Percentiles rank a stretch among this genome's conserved stretches.
Conservation (phyloP, 2,113 vertebrate species). For the Hydropotes inermis region DNA sequence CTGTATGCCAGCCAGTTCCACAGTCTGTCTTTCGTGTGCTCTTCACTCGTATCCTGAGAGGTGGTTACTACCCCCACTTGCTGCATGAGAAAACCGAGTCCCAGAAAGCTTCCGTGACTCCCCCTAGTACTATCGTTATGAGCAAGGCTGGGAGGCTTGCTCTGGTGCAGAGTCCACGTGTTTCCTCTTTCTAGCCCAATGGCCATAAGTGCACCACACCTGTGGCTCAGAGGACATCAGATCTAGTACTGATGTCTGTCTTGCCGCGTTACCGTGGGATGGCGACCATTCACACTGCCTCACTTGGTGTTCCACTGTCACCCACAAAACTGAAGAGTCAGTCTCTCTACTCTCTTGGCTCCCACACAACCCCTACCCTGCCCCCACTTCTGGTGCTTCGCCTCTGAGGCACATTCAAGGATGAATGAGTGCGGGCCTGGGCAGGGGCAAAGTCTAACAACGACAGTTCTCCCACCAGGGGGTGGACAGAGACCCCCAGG, state of each 20-base stretch:
- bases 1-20: neutral
- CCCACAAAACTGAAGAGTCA: neutral
- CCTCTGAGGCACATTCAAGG: neutral
- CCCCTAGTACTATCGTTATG: neutral
- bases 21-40: neutral
- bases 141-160: neutral
- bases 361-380: too few species aligned
- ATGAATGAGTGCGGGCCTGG: neutral
- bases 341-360: neutral
- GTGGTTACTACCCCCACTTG: neutral
- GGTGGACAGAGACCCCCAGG: neutral
- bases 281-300: neutral
- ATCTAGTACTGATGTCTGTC: neutral
- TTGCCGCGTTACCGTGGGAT: fast-evolving
- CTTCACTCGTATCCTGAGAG: neutral
- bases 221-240: neutral
- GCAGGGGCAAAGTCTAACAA: neutral
- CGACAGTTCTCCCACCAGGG: neutral
- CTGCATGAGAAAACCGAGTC: neutral
- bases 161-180: neutral
- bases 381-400: neutral
- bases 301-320: neutral
- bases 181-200: neutral
- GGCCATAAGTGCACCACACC: neutral
- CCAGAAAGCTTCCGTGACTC: neutral